Percentiles rank a stretch among this genome's conserved stretches.
Conservation (phyloP, 2,113 vertebrate genomes). For the Toxotes jaculatrix region DNA sequence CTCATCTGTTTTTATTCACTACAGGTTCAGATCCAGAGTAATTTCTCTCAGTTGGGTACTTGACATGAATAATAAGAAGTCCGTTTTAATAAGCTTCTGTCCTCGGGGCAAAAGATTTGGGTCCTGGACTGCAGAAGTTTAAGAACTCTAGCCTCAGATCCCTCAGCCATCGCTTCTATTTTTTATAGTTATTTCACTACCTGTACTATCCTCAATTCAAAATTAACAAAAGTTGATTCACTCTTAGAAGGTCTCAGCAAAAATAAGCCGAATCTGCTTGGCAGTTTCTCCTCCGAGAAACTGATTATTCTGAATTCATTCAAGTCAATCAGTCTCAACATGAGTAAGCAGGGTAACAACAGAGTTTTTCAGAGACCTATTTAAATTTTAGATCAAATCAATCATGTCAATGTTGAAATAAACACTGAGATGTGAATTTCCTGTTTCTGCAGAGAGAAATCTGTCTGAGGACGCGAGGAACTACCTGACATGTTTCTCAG, state of each 20-base stretch:
- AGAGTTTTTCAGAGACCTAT: not conserved
- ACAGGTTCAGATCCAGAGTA: not conserved
- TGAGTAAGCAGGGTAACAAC: not conserved
- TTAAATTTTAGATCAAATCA: not conserved
- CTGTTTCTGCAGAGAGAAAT: not conserved
- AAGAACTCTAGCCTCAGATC: conserved; percentile 16
- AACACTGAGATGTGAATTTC: not conserved
- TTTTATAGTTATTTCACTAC: not conserved
- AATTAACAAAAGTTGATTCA: conserved; percentile 47
- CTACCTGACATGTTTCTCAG: not conserved
- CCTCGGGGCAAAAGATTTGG: not conserved
- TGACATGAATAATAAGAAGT: conserved; percentile 39
- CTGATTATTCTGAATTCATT: conserved; percentile 61
- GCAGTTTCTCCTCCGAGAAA: conserved; percentile 57
- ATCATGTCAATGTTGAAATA: conserved; percentile 3
- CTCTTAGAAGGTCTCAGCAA: conserved; percentile 46
- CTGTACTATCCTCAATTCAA: not conserved
- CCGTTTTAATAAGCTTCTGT: conserved; percentile 31
- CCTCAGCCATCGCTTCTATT: not conserved
- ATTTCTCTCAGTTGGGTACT: not conserved
- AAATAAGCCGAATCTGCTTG: conserved; percentile 31
- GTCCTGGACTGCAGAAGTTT: conserved; percentile 2
- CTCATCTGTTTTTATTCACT: conserved; percentile 11
- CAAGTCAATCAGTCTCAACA: not conserved
- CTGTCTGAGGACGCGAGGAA: not conserved